Conservation (phyloP, 2,888 invertebrate species). For the Nasonia oneida region DNA sequence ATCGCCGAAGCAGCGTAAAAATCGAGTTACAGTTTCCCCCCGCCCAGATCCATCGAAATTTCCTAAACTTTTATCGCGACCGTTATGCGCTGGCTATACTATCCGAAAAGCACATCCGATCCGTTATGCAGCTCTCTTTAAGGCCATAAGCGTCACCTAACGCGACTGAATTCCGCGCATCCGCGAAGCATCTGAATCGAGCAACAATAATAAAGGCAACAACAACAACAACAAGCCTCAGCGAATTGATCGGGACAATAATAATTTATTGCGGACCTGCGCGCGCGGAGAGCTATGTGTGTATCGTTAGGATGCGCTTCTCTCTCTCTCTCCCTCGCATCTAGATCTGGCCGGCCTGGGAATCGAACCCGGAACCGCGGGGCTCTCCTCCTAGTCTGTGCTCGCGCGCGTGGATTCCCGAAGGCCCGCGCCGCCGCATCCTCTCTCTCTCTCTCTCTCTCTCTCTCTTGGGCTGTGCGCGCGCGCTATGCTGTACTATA, state of each 20-base stretch:
- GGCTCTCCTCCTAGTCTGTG: not conserved
- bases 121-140: not conserved
- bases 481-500: not conserved
- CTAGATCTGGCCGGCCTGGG: conserved; percentile 69
- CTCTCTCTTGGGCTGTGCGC: not conserved
- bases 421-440: not conserved
- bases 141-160: conserved; percentile 19
- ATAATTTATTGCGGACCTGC: conserved; percentile 72
- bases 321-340: conserved; percentile 61
- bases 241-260: conserved; percentile 72
- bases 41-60: not conserved
- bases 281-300: conserved; percentile 41
- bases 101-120: not conserved
- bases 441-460: conserved; percentile 2
- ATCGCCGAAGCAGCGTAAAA: not conserved
- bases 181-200: conserved; percentile 37
- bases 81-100: not conserved
- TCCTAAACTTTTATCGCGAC: not conserved
- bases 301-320: conserved; percentile 20
- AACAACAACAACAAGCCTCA: conserved; percentile 49
- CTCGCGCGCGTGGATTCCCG: conserved; percentile 16
- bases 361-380: conserved; percentile 69
- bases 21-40: not conserved
- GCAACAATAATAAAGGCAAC: not conserved
- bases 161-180: conserved; percentile 21